phyloP scores from a whole-genome alignment of 2,797 vertebrate genomes.

The Galago senegalensis region DNA sequence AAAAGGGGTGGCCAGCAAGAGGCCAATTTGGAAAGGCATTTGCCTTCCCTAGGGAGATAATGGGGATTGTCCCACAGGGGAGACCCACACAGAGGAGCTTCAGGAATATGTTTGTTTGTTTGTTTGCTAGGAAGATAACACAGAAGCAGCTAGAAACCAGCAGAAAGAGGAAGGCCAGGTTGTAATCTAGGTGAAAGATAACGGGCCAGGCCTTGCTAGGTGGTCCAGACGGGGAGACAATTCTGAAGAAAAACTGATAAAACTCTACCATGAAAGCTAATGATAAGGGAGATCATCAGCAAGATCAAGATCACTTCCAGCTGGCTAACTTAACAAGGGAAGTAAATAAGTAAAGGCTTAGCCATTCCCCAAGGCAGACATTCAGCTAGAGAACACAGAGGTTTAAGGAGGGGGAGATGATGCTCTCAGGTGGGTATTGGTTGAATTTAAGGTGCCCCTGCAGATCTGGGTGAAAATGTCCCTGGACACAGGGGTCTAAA shows the following conservation, averaged over 20 bases:
- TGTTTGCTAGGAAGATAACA: slow-evolving; percentile 4
- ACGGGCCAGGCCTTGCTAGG: background rate
- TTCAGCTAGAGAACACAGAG: background rate
- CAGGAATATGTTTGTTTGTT: background rate
- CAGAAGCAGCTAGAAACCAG: background rate
- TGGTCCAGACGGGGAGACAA: background rate
- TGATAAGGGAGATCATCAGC: background rate
- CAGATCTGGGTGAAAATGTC: background rate
- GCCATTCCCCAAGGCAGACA: background rate
- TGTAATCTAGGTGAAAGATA: background rate
- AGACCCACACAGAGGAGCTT: background rate
- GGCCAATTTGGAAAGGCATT: background rate
- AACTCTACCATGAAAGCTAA: background rate
- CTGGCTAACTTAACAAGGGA: slow-evolving; percentile 17
- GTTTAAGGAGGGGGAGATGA: background rate
- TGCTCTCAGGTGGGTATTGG: background rate
- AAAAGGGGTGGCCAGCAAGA: background rate
- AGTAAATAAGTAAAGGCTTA: slow-evolving; percentile 5
- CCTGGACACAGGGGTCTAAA: background rate
- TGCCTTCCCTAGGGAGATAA: background rate
- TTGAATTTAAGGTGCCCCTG: background rate
- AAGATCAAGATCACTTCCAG: background rate
- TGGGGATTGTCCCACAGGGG: background rate
- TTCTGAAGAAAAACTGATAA: slow-evolving; percentile 11
- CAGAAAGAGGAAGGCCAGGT: background rate